Base-by-base conservation (phyloP, 2,888 invertebrate species). In the Hyposoter didymator region DNA sequence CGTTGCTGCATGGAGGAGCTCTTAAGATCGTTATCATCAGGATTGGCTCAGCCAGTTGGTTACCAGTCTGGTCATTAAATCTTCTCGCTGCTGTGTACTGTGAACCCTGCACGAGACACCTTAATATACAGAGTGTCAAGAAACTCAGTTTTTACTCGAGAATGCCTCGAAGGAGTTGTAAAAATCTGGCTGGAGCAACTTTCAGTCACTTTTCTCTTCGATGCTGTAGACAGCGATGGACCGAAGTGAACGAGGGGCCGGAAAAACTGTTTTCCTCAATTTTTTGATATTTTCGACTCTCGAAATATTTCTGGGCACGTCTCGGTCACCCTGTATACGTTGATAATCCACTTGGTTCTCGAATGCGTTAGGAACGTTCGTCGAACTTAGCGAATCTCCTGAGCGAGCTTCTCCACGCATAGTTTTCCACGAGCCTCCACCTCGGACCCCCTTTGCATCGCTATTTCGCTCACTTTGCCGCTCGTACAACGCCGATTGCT, bases 1-100 rank as follows among this genome's bases (percentile, higher is more conserved):
- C 90, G 88, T 83, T 86, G 82, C 85, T 86, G 82, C 85, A 72
- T 67, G 64, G 55, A 82, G 84, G 81, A 69, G 89, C 88, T 88
- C 86, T 89, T 88, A 79, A 89, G 90, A 90, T 90, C 84, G 86
- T 88, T 90, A 90, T 90, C 90, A 86, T 80, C 82, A 84, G 86
- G 87, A 84, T 86, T 87, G 87, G 88, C 89, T 88, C 87, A 83
- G 89, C 87, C 89, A 90, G 90, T 90, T 90, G 90, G 89, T 90
- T 87, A 35, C 78, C 87, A 87, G 73, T 84, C 84, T 85, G 87
- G 88, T 90, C 89, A 87, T 90, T 90, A 89, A 84, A 85, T 85
- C 87, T 84, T 87, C 85, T 85, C 85, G 85, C 78, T 85, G 19
- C 76, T 75, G 78, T 52, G 52, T 47, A 70, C 69, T 32, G 49